phyloP scores from a whole-genome alignment of 2,888 invertebrate genomes.

The Trisateles emortualis region DNA sequence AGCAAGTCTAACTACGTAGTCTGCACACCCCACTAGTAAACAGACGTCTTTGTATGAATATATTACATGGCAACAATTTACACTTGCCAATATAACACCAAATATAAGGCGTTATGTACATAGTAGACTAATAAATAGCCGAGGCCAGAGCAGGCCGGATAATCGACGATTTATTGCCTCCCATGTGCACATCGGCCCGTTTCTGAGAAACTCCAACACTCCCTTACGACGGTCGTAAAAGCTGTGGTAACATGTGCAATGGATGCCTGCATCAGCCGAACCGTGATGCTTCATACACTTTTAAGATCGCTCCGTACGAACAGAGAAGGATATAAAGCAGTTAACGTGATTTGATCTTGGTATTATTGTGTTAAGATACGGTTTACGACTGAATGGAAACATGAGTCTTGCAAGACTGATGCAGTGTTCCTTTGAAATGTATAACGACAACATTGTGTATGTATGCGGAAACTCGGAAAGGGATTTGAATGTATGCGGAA shows the following conservation, averaged over 20 bases:
- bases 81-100: conserved; percentile 41
- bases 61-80: conserved; percentile 1
- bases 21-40: too few relatives aligned
- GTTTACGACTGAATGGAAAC: not conserved
- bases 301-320: conserved; percentile 29
- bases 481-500: too few relatives aligned
- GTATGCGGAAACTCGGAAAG: not conserved
- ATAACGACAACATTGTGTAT: not conserved
- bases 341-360: conserved; percentile 12
- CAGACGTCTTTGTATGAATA: not conserved
- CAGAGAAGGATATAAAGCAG: conserved; percentile 14
- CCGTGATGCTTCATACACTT: conserved; percentile 31
- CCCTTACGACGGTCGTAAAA: conserved; percentile 81
- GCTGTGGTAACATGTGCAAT: conserved; percentile 83
- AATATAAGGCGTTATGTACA: conserved; percentile 44
- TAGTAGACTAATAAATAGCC: conserved; percentile 47
- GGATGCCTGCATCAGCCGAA: conserved; percentile 56
- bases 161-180: conserved; percentile 76
- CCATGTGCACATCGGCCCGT: conserved; percentile 76
- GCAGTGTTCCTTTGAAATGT: not conserved
- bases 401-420: not conserved
- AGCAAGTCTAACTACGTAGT: too few relatives aligned
- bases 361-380: conserved; percentile 19
- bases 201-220: conserved; percentile 77
- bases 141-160: conserved; percentile 63